Percentiles rank a stretch among this genome's conserved stretches.
These are phyloP conservation scores for Oreonectes daqikongensis DNA, from an alignment of 2,797 vertebrate genomes.

Conservation along the genomic window DNA sequence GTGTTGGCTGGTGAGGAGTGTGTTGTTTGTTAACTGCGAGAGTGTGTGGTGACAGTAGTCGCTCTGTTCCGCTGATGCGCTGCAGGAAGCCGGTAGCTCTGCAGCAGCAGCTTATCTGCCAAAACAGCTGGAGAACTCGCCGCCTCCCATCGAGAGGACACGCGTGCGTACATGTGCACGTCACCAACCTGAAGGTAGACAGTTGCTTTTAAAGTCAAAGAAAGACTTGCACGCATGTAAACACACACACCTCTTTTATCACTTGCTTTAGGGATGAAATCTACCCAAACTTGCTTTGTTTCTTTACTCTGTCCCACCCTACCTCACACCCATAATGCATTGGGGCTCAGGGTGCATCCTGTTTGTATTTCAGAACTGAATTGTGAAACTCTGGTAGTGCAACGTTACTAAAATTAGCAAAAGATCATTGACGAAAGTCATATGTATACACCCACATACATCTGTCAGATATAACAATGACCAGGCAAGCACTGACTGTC, in stretches of 20 bases:
- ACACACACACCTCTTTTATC: constrained; percentile 14
- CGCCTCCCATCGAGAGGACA: constrained; percentile 59
- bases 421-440: no score
- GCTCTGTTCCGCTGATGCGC: constrained; percentile 61
- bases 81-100: constrained; percentile 63
- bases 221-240: constrained; percentile 20
- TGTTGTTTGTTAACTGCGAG: constrained; percentile 27
- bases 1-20: not conserved
- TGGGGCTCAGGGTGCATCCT: not conserved
- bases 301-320: constrained; percentile 25
- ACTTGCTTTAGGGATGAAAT: constrained; percentile 6
- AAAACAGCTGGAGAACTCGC: constrained; percentile 70
- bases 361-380: no score
- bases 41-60: constrained; percentile 27
- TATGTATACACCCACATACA: not conserved
- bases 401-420: no score
- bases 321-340: constrained; percentile 42
- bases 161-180: constrained; percentile 41
- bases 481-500: no score
- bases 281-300: constrained; percentile 46
- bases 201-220: constrained; percentile 24
- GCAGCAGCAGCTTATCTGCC: constrained; percentile 72
- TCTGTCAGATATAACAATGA: no score
- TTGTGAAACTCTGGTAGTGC: no score
- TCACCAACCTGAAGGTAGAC: constrained; percentile 26